Conservation (phyloP, 2,113 vertebrate species). For the Struthidea cinerea region DNA sequence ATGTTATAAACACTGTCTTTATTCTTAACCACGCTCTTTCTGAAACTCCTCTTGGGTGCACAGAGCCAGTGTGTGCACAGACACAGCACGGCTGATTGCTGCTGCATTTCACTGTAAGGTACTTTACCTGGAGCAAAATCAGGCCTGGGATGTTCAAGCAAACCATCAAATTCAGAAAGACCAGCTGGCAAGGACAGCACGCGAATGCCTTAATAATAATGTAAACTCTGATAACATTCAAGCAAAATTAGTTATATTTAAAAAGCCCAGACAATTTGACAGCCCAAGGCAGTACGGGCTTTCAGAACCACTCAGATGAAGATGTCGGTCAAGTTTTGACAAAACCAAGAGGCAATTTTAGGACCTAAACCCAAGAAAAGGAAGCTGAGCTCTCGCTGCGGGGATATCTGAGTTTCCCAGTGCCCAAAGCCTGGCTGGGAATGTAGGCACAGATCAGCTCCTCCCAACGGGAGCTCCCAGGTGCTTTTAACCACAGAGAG, state of each 20-base stretch:
- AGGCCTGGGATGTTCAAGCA: neutral
- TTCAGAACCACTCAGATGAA: neutral
- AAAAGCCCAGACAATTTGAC: neutral
- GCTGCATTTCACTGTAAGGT: neutral
- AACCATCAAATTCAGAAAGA: neutral
- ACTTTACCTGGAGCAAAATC: neutral
- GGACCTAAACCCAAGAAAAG: neutral
- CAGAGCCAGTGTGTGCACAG: neutral
- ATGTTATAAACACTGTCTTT: neutral
- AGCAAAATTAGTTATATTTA: neutral
- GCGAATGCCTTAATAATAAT: neutral
- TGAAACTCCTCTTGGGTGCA: neutral
- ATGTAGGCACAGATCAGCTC: neutral
- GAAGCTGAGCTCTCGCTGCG: neutral
- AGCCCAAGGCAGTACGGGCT: neutral
- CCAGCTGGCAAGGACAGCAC: neutral
- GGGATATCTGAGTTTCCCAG: neutral
- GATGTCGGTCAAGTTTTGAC: neutral
- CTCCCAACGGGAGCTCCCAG: neutral
- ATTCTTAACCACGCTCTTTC: neutral
- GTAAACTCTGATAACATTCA: neutral
- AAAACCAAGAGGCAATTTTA: neutral
- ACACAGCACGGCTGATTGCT: neutral
- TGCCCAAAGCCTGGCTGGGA: neutral
- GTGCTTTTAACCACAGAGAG: neutral